These are phyloP conservation scores for Barypeithes pellucidus DNA, from an alignment of 2,888 invertebrate genomes.

Conservation along the genomic window DNA sequence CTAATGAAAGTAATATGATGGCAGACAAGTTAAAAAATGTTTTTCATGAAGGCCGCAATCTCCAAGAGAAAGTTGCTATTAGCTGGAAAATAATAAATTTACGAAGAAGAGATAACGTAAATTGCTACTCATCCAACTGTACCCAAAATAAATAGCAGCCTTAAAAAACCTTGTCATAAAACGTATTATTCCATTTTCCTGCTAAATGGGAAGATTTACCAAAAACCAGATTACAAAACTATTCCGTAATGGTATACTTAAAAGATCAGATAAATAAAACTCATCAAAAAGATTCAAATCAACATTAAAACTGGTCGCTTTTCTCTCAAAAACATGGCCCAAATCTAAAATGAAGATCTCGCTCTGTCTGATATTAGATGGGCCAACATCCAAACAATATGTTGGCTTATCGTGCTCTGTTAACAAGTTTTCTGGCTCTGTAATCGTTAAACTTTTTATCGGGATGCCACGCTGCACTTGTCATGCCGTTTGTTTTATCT, in stretches of 20 bases:
- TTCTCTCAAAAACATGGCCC: conserved; percentile 61
- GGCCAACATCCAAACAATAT: conserved; percentile 70
- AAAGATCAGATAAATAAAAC: conserved; percentile 70
- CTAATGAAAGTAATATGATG: too few species aligned
- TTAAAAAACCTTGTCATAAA: conserved; percentile 1
- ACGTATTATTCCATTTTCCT: conserved; percentile 2
- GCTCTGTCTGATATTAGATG: conserved; percentile 65
- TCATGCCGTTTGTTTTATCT: conserved; percentile 68
- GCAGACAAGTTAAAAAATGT: too few species aligned
- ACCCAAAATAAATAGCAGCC: neutral
- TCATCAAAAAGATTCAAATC: conserved; percentile 71
- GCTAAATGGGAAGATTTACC: conserved; percentile 30
- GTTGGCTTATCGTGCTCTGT: conserved; percentile 69
- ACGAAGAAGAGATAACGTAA: too few species aligned
- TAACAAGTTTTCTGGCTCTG: conserved; percentile 69
- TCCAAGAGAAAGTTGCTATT: too few species aligned
- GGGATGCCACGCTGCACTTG: conserved; percentile 65
- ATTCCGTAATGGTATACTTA: conserved; percentile 56
- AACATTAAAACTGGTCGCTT: conserved; percentile 68
- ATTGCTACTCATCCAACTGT: too few species aligned
- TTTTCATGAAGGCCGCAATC: too few species aligned
- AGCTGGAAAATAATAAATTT: too few species aligned
- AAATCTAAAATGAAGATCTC: conserved; percentile 70
- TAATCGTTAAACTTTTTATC: conserved; percentile 68
- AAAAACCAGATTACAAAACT: conserved; percentile 24